These are phyloP conservation scores for Diplogasteroides magnus DNA, from an alignment of 1,140 invertebrate genomes.

Conservation along the genomic window DNA sequence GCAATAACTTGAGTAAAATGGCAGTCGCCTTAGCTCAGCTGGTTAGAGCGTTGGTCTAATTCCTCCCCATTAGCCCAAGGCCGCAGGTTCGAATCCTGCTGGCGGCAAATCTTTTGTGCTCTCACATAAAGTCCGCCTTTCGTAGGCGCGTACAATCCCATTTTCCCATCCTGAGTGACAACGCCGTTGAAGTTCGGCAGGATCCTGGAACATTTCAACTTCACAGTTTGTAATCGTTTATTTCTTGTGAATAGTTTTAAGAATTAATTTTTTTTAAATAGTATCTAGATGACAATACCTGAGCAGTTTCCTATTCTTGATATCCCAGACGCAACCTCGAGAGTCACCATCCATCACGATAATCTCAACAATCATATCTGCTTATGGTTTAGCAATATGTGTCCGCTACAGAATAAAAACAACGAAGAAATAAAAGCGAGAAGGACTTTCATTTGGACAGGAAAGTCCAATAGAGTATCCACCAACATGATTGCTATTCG, in stretches of 20 bases:
- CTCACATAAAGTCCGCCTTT: conserved; percentile 77
- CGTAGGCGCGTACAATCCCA: conserved; percentile 82
- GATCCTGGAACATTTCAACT: too few relatives aligned
- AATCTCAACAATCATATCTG: conserved; percentile 55
- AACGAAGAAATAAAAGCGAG: too few relatives aligned
- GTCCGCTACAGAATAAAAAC: too few relatives aligned
- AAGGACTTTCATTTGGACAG: too few relatives aligned
- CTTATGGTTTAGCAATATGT: too few relatives aligned
- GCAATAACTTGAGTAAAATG: too few relatives aligned
- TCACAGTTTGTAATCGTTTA: too few relatives aligned
- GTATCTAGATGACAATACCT: too few relatives aligned
- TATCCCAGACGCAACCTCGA: conserved; percentile 77
- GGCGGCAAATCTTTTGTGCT: not conserved
- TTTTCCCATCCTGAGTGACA: conserved; percentile 60
- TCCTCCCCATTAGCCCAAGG: not conserved
- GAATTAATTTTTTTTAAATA: too few relatives aligned
- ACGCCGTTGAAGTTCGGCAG: conserved; percentile 62
- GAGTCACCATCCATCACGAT: conserved; percentile 63
- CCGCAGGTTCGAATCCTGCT: not conserved
- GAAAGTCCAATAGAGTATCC: too few relatives aligned
- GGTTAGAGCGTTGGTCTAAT: not conserved
- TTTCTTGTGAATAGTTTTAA: too few relatives aligned
- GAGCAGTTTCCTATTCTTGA: conserved; percentile 60
- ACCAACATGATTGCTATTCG: conserved; percentile 49
- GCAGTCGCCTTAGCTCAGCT: not conserved